Percentiles rank a stretch among this genome's conserved stretches.
Evolutionary conservation across 2,888 invertebrate species (phyloP).

Genomic region (Epistrophe grossulariae): DNA sequence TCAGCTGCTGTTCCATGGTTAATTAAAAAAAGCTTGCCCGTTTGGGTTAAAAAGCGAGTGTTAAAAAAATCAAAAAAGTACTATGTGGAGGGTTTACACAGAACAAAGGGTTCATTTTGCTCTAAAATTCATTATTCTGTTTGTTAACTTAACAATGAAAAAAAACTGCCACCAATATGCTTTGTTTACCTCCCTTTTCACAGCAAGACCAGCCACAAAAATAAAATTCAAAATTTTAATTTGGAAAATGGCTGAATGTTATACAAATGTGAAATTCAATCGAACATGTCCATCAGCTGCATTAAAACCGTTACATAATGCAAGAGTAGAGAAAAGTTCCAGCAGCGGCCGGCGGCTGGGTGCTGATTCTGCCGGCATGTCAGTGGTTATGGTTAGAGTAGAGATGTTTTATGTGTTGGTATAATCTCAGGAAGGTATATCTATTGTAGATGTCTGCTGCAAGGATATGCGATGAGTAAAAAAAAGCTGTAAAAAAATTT

Average conservation of each 20-base stretch:
- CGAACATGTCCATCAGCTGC: constrained; percentile 61
- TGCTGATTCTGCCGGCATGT: neutral
- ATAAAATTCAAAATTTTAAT: constrained; percentile 60
- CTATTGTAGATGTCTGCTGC: constrained; percentile 37
- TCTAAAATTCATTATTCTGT: constrained; percentile 58
- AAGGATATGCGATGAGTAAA: constrained; percentile 52
- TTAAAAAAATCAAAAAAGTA: constrained; percentile 3
- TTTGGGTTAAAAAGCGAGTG: neutral
- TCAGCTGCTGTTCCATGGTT: constrained; percentile 50
- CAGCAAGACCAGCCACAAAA: neutral
- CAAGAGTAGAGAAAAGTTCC: constrained; percentile 29
- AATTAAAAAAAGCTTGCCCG: constrained; percentile 54
- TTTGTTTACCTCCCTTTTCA: neutral
- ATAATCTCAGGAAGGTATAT: constrained; percentile 25
- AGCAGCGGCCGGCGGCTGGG: neutral
- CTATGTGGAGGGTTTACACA: constrained; percentile 1
- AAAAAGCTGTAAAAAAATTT: constrained; percentile 54
- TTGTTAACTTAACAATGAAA: constrained; percentile 26
- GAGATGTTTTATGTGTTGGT: constrained; percentile 32
- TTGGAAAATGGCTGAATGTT: constrained; percentile 60
- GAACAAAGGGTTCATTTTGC: constrained; percentile 33
- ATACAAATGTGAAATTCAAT: constrained; percentile 51
- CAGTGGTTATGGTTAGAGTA: constrained; percentile 21
- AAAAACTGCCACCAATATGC: constrained; percentile 21
- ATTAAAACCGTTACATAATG: constrained; percentile 47